A percentile compares a stretch with the other conserved stretches of the same genome.
Evolutionary conservation across 1,140 invertebrate genomes (phyloP).

Genomic region (Lucilia sericata): DNA sequence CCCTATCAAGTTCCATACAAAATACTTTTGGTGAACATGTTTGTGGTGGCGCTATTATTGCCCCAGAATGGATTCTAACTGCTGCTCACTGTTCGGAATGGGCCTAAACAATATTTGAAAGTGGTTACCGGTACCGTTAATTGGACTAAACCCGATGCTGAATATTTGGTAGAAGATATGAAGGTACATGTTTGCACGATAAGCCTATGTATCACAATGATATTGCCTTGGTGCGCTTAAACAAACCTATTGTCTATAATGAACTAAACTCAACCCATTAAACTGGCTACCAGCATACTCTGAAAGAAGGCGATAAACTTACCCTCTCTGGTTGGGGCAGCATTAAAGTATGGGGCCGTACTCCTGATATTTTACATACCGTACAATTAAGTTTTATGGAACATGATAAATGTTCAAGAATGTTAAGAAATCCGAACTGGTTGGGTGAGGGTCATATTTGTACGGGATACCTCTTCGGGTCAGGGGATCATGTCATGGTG

Average conservation of each 20-base stretch:
- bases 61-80: constrained; percentile 63
- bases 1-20: constrained; percentile 69
- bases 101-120: constrained; percentile 59
- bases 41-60: constrained; percentile 68
- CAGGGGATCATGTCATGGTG: constrained; percentile 72
- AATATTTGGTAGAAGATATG: constrained; percentile 53
- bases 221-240: constrained; percentile 69
- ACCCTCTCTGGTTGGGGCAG: constrained; percentile 72
- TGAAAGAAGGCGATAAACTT: constrained; percentile 58
- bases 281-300: constrained; percentile 50
- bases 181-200: constrained; percentile 61
- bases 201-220: constrained; percentile 68
- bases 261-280: constrained; percentile 68
- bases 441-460: constrained; percentile 70
- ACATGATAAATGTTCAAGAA: constrained; percentile 51
- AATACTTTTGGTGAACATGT: constrained; percentile 61
- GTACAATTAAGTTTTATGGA: constrained; percentile 56
- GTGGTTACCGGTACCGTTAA: constrained; percentile 59
- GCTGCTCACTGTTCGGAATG: constrained; percentile 69
- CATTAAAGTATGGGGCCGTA: constrained; percentile 57
- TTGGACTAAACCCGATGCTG: constrained; percentile 56
- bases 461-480: constrained; percentile 71
- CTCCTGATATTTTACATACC: constrained; percentile 58
- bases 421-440: constrained; percentile 53
- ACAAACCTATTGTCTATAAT: constrained; percentile 64